Base-by-base conservation (phyloP, 2,113 vertebrate genomes). In the Macquaria ambigua region DNA sequence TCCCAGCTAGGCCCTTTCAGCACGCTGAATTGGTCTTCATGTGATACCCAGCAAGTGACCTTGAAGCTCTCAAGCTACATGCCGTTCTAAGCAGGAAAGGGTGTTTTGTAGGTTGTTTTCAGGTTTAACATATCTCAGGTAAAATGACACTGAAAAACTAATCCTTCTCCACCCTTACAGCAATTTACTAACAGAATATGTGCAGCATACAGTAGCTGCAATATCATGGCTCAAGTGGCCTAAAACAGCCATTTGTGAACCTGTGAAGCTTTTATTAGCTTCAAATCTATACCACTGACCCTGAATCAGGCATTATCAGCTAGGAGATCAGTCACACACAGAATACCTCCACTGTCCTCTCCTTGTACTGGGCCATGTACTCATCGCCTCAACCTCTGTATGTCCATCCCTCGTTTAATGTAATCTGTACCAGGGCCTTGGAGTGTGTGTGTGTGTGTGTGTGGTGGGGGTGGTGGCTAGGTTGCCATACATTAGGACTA, bases 341-440 rank as follows among this genome's bases (percentile, higher is more conserved):
- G 25, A 71, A 16, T 43, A 53, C 37, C 41, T 69, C 3, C 25
- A 6, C 78, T 91, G 90, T 74, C 87, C 89, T 92, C 87, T 93
- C 94, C 91, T 93, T 94, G 92, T 53, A 80, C 89, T 10, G 75
- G 89, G 85, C 77, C 80, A 50, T 48, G 72, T 79, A 50, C 59
- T 85, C 70, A 69, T 77, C 58, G 75, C 86, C 83, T 16, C 81
- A 53, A 69, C 15, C 77, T 69, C 74, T 6, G 4, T 64, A 55
- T 58, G 53, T 23, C 85, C 79, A 37, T 73, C 43, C 81, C 71
- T 43, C 41, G 25, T 76, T 88, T 79, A 83, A 87, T 87, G 61
- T 75, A 86, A 90, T 80, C 71, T 71, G 14, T 18, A 61, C 28
- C 63, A 39, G 71, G 89, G 41, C 92, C 90, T 94, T 94, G 89